Evolutionary conservation across 2,888 invertebrate genomes (phyloP).

Genomic region (Tiliacea aurago): DNA sequence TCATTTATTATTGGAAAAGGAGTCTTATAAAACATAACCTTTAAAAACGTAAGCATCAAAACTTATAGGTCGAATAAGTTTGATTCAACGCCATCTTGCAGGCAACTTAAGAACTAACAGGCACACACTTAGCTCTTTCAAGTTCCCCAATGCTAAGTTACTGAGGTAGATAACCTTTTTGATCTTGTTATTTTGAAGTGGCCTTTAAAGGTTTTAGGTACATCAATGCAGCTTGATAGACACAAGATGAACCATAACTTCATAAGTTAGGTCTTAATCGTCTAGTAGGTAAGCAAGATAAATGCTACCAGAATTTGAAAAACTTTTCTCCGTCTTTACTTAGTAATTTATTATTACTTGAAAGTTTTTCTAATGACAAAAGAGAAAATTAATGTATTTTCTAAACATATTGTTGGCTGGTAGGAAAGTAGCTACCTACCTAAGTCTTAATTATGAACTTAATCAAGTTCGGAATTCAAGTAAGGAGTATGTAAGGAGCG

Average conservation of each 20-base stretch:
- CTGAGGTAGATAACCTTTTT: not conserved
- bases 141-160: not conserved
- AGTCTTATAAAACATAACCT: not conserved
- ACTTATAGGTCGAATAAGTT: constrained; percentile 2
- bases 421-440: not conserved
- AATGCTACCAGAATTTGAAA: not conserved
- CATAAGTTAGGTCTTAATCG: not conserved
- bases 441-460: not conserved
- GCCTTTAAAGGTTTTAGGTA: not conserved
- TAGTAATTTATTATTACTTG: not conserved
- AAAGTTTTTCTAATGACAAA: not conserved
- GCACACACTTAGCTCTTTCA: constrained; percentile 4
- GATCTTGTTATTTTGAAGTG: not conserved
- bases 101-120: constrained; percentile 44
- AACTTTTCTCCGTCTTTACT: not conserved
- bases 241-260: not conserved
- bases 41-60: not conserved
- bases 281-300: not conserved
- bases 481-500: no score
- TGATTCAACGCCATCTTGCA: constrained; percentile 52
- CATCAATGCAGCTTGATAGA: not conserved
- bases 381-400: not conserved
- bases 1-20: no score
- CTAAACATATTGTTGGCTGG: not conserved
- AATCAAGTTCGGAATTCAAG: no score